Percentiles rank a stretch among this genome's conserved stretches.
These are phyloP conservation scores for Dryobotodes eremita DNA, from an alignment of 2,888 invertebrate species.

Conservation along the genomic window DNA sequence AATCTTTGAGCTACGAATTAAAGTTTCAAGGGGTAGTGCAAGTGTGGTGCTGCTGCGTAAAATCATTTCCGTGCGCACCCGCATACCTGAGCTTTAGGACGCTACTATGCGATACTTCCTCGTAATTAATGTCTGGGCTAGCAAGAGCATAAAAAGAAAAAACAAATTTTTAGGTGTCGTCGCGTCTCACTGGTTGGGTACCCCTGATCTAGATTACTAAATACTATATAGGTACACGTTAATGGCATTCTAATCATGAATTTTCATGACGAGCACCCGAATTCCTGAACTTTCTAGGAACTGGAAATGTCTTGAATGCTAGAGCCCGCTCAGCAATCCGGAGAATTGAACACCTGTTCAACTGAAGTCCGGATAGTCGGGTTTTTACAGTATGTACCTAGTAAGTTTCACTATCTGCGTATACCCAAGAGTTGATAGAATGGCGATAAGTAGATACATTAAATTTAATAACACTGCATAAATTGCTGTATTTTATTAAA, in stretches of 20 bases:
- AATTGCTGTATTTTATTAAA: conserved; percentile 15
- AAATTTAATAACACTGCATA: conserved; percentile 13
- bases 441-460: neutral
- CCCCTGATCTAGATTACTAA: too few relatives aligned
- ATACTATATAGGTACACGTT: neutral
- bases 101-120: too few relatives aligned
- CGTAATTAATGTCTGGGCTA: too few relatives aligned
- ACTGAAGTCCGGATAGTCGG: neutral
- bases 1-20: neutral
- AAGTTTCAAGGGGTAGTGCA: neutral
- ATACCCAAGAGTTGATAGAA: neutral
- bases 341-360: neutral
- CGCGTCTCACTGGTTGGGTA: too few relatives aligned
- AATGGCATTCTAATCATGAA: neutral
- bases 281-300: neutral
- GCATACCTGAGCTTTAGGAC: too few relatives aligned
- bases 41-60: neutral
- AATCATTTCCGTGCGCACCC: neutral
- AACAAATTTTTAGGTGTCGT: too few relatives aligned
- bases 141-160: too few relatives aligned
- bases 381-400: neutral
- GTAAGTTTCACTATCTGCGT: conserved; percentile 1
- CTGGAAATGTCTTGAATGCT: neutral
- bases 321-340: neutral
- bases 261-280: neutral